Base-by-base conservation (phyloP, 2,113 vertebrate genomes). In the Gallinago jamesoni region DNA sequence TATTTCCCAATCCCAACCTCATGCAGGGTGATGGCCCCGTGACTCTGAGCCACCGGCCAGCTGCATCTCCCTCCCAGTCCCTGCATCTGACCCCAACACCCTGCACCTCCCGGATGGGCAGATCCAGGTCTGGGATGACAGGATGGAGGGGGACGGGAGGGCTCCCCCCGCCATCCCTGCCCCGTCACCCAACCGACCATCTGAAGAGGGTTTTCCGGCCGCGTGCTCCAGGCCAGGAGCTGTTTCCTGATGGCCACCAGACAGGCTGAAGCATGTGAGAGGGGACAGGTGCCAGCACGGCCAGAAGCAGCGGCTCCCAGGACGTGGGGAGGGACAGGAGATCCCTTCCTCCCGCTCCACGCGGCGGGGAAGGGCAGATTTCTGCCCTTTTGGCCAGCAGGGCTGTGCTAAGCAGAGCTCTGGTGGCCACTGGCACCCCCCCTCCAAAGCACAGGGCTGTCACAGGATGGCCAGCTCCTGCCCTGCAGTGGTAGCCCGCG, bases 181-280 rank as follows among this genome's bases (percentile, higher is more conserved):
- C 74, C 62, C 1, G 4, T 45, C 2, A 0, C 79, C 19, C 81
- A 77, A 83, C 50, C 43, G 93, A 82, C 83, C 11, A 45, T 48
- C 86, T 91, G 89, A 93, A 97, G 95, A 96, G 94, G 94, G 94
- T 92, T 96, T 96, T 97, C 96, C 92, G 92, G 91, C 80, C 20
- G 37, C 25, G 3, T 92, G 95, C 77, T 96, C 87, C 86, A 87
- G 73, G 4, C 94, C 69, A 57, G 89, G 84, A 95, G 90, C 81
- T 69, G 95, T 94, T 92, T 96, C 74, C 74, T 94, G 95, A 95
- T 0, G 95, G 92, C 77, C 3, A 21, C 0, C 4, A 95, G 96
- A 96, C 96, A 96, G 96, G 93, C 76, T 95, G 94, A 96, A 96
- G 95, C 96, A 96, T 94, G 95, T 96, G 96, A 97, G 90, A 81